Base-by-base conservation (phyloP, 2,888 invertebrate genomes). In the Cephonodes hylas region DNA sequence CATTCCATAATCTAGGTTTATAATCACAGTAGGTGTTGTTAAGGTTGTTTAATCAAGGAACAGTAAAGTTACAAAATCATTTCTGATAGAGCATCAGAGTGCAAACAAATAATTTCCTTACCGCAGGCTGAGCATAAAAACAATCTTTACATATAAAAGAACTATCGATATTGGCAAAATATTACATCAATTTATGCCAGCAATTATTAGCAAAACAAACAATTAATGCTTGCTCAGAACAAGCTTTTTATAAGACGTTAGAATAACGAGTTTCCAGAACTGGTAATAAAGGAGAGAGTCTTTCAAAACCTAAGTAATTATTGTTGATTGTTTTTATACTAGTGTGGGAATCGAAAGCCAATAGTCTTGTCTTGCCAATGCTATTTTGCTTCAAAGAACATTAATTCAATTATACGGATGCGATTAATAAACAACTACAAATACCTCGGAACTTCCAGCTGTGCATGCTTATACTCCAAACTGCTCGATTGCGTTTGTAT, bases 211-310 rank as follows among this genome's bases (percentile, higher is more conserved):
- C n/a, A 38, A 38, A 31, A 18, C 7, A 22, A 3, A 10, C 18
- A 18, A 7, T 22, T 18, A 42, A 1, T 13, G 4, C 2, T 8
- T 15, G 15, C 15, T 27, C 27, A 53, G 4, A 31, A 31, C 27
- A 31, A 18, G 18, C 53, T 53, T 31, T 10, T 18, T 31, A 31
- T 31, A 18, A 48, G 23, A 46, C 23, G 23, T 46, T 10, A 31
- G 18, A 18, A 53, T 18, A 31, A 31, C 53, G 15, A 31, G 53
- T 31, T 53, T 53, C 53, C 18, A 53, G 53, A 53, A 53, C 53
- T 53, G 53, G 53, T 31, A 31, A 53, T 53, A 53, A 53, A 31
- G 31, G 53, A 53, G 53, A 53, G 53, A 53, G 53, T 53, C 18
- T 53, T 53, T 27, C 31, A 18, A 53, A 27, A 18, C 31, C 10